phyloP scores from a whole-genome alignment of 2,797 vertebrate species.

The Streptopelia turtur region DNA sequence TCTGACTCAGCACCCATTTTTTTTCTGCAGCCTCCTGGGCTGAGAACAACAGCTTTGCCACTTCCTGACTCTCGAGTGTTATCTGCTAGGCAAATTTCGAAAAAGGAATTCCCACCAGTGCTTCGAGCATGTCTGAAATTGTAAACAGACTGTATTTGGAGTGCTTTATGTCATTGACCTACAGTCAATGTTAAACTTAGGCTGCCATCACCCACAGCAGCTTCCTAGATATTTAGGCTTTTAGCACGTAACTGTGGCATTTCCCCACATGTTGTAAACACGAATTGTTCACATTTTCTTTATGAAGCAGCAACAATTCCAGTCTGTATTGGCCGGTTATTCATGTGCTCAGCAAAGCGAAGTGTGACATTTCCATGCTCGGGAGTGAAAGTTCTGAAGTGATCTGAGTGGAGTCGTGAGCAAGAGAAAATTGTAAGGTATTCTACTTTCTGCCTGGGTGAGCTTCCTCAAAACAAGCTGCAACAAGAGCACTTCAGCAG shows the following conservation, averaged over 20 bases:
- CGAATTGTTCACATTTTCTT: background rate
- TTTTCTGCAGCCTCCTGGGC: conserved; percentile 11
- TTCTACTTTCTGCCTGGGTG: background rate
- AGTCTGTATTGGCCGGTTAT: background rate
- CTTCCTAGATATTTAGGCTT: background rate
- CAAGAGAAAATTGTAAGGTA: background rate
- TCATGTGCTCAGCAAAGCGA: background rate
- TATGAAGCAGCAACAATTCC: background rate
- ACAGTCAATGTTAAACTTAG: background rate
- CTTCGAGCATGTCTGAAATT: background rate
- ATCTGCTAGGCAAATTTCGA: conserved; percentile 7
- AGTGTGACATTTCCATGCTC: background rate
- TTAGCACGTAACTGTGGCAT: background rate
- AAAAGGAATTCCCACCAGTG: background rate
- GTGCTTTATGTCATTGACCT: background rate
- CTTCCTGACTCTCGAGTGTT: conserved; percentile 31
- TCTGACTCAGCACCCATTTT: conserved; percentile 48
- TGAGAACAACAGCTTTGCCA: conserved; percentile 14
- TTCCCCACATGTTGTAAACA: background rate
- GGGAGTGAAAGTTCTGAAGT: background rate
- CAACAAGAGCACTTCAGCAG: background rate
- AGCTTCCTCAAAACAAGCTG: background rate
- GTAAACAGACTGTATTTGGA: background rate
- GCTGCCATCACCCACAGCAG: background rate
- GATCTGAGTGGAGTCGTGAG: background rate